A percentile compares a stretch with the other conserved stretches of the same genome.
Evolutionary conservation across 2,888 invertebrate species (phyloP).

Genomic region (Caenorhabditis sp.): DNA sequence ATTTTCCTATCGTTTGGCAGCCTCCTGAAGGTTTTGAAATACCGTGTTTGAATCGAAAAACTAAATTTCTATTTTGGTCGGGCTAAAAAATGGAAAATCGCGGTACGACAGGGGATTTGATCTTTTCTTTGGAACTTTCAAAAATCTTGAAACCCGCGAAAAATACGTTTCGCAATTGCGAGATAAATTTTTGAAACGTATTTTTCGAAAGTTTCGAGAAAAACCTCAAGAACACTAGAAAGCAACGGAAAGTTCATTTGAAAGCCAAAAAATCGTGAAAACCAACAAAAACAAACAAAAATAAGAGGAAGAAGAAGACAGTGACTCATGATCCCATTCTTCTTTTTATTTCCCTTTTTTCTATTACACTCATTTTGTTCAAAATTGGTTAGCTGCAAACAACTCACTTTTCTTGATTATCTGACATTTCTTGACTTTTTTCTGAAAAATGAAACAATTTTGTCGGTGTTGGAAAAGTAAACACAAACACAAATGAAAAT

Average conservation of each 20-base stretch:
- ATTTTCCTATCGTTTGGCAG: too few species aligned
- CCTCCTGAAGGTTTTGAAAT: too few species aligned
- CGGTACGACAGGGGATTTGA: too few species aligned
- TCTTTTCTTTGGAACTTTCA: too few species aligned
- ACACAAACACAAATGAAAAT: not conserved
- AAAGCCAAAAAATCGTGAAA: not conserved
- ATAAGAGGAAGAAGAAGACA: not conserved
- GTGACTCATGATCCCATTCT: not conserved
- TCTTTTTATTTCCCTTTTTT: not conserved
- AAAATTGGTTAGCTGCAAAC: not conserved
- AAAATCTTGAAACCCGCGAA: too few species aligned
- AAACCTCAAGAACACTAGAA: too few species aligned
- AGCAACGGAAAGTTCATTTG: not conserved
- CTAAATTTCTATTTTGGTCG: too few species aligned
- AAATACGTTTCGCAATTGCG: too few species aligned
- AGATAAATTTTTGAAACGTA: too few species aligned
- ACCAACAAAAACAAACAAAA: not conserved
- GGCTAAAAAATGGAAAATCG: too few species aligned
- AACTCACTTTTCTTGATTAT: not conserved
- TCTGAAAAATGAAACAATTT: not conserved
- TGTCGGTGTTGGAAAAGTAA: not conserved
- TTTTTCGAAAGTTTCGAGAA: too few species aligned
- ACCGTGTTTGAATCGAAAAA: too few species aligned
- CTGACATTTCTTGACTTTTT: not conserved
- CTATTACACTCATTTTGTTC: not conserved